Base-by-base conservation (phyloP, 2,888 invertebrate species). In the Lasius fuliginosus region DNA sequence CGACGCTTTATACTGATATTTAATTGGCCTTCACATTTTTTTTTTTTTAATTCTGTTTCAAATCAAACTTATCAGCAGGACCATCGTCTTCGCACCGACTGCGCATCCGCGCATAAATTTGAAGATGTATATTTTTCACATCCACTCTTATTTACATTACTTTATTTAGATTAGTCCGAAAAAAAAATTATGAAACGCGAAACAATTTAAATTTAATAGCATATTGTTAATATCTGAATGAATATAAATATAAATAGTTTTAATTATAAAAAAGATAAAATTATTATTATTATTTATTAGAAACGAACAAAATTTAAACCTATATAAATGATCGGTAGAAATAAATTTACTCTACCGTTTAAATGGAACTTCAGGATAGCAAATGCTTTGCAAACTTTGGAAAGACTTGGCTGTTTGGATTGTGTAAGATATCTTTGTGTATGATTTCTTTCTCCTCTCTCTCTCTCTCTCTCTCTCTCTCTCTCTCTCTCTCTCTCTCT, bases 351-450 rank as follows among this genome's bases (percentile, higher is more conserved):
- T 53, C 49, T 53, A n/a, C n/a, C 6, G 18, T 53, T 53, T 49
- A 53, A 53, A 53, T 53, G 8, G 49, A n/a, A 53, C 49, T 53
- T 53, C n/a, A 53, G 8, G n/a, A 53, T 8, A 53, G 8, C 49
- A 53, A 53, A 53, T 53, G 15, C 0, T 46, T 46, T 46, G 5
- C 18, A 46, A 46, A 33, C 27, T 30, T 60, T 68, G 36, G 36
- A 36, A 0, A 36, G 18, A 18, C 18, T 18, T n/a, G 49, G 1
- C 15, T 46, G 46, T 49, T 49, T 53, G 8, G 8, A 53, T 53
- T 53, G 8, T 53, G 2, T 12, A 49, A 62, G 30, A 73, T 87
- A 73, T 84, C 77, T 85, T 67, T 62, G 18, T 65, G 12, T 82
- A 23, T 0, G 23, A 23, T 27, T 5, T 76, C 46, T 58, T 23